Conservation (phyloP, 2,797 vertebrate species). For the Carduelis carduelis region DNA sequence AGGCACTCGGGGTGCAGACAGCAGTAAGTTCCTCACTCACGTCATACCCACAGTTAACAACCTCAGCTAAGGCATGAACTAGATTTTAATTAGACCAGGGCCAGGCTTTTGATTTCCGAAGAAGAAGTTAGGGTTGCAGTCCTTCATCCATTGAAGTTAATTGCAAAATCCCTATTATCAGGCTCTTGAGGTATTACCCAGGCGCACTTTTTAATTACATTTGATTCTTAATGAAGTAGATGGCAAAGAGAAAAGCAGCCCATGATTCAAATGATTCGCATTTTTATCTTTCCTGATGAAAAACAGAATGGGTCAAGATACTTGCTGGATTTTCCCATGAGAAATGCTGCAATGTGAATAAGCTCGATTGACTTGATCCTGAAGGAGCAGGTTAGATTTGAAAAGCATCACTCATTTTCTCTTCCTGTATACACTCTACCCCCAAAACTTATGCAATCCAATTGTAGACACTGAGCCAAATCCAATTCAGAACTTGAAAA, state of each 20-base stretch:
- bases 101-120: conserved; percentile 57
- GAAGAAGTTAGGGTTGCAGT: conserved; percentile 50
- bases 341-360: conserved; percentile 45
- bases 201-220: conserved; percentile 62
- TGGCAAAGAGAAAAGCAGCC: conserved; percentile 44
- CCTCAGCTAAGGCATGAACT: conserved; percentile 24
- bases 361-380: conserved; percentile 39
- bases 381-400: conserved; percentile 43
- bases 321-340: conserved; percentile 62
- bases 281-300: conserved; percentile 57
- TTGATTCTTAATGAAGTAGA: conserved; percentile 60
- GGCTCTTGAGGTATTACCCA: conserved; percentile 53
- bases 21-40: neutral
- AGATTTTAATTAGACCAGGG: conserved; percentile 59
- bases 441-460: neutral
- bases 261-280: conserved; percentile 24
- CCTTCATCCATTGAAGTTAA: conserved; percentile 58
- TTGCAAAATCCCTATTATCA: conserved; percentile 62
- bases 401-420: conserved; percentile 46
- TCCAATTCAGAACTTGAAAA: conserved; percentile 22
- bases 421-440: neutral
- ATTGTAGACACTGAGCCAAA: conserved; percentile 19
- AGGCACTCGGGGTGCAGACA: neutral
- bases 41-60: neutral
- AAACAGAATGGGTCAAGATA: conserved; percentile 57